Conservation (phyloP, 1,140 invertebrate species). For the Stegodyphus dumicola region DNA sequence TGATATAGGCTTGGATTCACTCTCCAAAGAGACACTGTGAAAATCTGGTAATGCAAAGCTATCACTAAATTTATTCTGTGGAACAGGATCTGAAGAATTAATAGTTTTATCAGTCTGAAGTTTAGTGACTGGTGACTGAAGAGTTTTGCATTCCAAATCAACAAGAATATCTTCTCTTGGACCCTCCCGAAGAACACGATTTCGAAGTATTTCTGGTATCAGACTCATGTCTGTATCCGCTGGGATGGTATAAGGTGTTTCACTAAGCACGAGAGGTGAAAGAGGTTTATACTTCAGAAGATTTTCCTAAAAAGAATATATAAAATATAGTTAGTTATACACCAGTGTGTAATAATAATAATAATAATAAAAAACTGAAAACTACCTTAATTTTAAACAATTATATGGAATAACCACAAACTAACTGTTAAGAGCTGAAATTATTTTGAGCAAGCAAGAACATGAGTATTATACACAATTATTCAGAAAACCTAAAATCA, state of each 20-base stretch:
- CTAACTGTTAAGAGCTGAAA: too few species aligned
- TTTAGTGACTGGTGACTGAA: background rate
- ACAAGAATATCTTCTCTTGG: slow-evolving; percentile 38
- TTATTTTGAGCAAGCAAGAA: too few species aligned
- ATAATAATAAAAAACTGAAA: too few species aligned
- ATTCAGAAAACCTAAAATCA: too few species aligned
- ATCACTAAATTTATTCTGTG: background rate
- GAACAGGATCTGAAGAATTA: background rate
- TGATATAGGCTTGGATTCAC: background rate
- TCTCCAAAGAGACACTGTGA: background rate
- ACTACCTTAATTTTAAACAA: too few species aligned
- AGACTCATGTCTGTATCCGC: slow-evolving; percentile 70
- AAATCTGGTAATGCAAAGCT: background rate
- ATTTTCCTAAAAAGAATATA: slow-evolving; percentile 74
- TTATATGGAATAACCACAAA: too few species aligned
- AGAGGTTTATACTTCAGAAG: slow-evolving; percentile 71
- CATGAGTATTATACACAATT: too few species aligned
- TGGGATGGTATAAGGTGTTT: slow-evolving; percentile 76
- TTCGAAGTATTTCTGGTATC: slow-evolving; percentile 54
- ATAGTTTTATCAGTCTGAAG: background rate
- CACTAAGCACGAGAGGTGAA: slow-evolving; percentile 21
- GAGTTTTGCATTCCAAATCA: slow-evolving; percentile 24
- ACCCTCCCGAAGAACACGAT: slow-evolving; percentile 7
- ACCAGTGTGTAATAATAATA: too few species aligned
- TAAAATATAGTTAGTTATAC: background rate